Conservation (phyloP, 2,113 vertebrate species). For the Parus major region DNA sequence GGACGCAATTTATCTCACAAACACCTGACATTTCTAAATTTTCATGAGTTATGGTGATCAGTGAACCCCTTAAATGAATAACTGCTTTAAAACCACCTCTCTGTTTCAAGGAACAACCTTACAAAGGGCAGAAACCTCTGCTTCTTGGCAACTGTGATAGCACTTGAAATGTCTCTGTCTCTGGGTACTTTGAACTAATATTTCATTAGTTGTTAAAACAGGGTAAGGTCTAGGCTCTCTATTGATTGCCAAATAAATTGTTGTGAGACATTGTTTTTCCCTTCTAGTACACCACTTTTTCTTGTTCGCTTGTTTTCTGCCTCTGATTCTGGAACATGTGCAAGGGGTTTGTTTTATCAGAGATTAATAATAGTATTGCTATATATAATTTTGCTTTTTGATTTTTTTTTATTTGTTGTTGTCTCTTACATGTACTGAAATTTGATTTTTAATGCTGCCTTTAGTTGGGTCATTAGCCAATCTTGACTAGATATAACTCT, state of each 20-base stretch:
- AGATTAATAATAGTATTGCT: slow-evolving; percentile 1
- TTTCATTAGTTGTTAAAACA: slow-evolving; percentile 42
- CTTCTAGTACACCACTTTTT: not conserved
- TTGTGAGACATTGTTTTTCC: not conserved
- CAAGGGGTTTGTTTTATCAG: not conserved
- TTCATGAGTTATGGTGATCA: not conserved
- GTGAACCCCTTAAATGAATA: slow-evolving; percentile 9
- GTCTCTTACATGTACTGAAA: not conserved
- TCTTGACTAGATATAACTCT: slow-evolving; percentile 45
- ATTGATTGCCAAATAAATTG: not conserved
- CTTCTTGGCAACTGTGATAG: not conserved
- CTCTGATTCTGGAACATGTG: not conserved
- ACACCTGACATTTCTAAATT: slow-evolving; percentile 24
- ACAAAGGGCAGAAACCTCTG: slow-evolving; percentile 16
- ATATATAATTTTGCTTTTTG: not conserved
- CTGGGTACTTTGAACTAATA: not conserved
- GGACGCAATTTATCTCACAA: slow-evolving; percentile 1
- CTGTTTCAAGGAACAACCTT: not conserved
- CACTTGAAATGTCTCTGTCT: not conserved
- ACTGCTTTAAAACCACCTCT: not conserved
- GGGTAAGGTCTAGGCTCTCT: not conserved
- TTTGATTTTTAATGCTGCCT: slow-evolving; percentile 53
- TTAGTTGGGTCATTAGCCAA: slow-evolving; percentile 10
- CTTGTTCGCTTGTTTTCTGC: slow-evolving; percentile 7
- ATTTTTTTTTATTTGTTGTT: not conserved